phyloP scores from a whole-genome alignment of 2,113 vertebrate species.

The Oncorhynchus clarkii region DNA sequence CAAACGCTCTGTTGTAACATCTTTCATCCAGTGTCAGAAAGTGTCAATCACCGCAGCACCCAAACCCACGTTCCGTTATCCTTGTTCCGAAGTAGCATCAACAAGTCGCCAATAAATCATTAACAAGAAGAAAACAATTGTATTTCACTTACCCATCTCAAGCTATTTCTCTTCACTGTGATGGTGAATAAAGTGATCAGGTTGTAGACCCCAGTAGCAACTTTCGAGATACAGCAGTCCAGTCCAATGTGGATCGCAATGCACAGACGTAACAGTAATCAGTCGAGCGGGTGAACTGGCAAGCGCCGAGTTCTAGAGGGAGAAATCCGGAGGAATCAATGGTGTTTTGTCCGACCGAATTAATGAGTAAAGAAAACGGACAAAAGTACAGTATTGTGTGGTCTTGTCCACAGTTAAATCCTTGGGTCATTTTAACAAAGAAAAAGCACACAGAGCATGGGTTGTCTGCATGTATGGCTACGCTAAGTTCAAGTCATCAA shows the following conservation, averaged over 20 bases:
- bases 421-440: not conserved
- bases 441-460: too few species aligned
- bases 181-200: not conserved
- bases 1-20: not conserved
- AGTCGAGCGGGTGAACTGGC: not conserved
- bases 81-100: not conserved
- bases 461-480: too few species aligned
- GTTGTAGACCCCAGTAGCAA: conserved; percentile 6
- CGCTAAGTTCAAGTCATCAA: too few species aligned
- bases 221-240: not conserved
- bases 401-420: not conserved
- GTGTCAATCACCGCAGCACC: not conserved
- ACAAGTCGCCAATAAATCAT: not conserved
- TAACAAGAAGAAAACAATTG: not conserved
- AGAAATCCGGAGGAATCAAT: not conserved
- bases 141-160: not conserved
- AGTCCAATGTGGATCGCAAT: conserved; percentile 11
- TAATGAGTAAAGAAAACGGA: not conserved
- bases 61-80: not conserved
- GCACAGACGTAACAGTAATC: conserved; percentile 16
- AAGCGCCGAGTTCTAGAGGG: not conserved
- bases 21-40: not conserved
- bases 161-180: not conserved
- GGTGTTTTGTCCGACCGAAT: conserved; percentile 14
- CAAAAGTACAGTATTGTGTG: conserved; percentile 1